Evolutionary conservation across 2,888 invertebrate species (phyloP).

Genomic region (Trichopria drosophilae): DNA sequence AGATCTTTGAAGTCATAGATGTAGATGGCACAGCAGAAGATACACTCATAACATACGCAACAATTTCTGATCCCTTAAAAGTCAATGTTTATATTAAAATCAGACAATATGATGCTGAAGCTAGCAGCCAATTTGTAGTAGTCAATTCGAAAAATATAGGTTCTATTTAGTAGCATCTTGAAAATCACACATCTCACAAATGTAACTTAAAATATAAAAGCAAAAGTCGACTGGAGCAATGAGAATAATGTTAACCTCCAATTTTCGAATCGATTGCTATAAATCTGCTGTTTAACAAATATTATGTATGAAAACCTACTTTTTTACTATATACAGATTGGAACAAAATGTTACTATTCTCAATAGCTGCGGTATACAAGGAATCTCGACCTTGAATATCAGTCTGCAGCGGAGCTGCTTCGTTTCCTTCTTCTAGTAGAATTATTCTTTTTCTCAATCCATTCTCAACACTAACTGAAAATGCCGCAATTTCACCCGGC

Average conservation of each 20-base stretch:
- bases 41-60: constrained; percentile 46
- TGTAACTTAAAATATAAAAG: too few relatives aligned
- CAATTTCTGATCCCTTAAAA: too few relatives aligned
- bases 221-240: too few relatives aligned
- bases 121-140: too few relatives aligned
- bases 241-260: too few relatives aligned
- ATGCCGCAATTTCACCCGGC: constrained; percentile 47
- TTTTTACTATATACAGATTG: constrained; percentile 56
- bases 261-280: background rate
- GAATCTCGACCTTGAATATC: constrained; percentile 52
- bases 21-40: constrained; percentile 42
- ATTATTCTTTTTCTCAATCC: constrained; percentile 56
- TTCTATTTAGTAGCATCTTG: too few relatives aligned
- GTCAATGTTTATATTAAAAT: too few relatives aligned
- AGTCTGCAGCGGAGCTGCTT: constrained; percentile 52
- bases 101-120: too few relatives aligned
- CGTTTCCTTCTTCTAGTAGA: constrained; percentile 46
- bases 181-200: too few relatives aligned
- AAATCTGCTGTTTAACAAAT: background rate
- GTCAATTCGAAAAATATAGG: too few relatives aligned
- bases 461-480: constrained; percentile 49
- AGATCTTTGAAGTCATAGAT: constrained; percentile 40
- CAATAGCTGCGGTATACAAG: constrained; percentile 52
- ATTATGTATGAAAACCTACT: constrained; percentile 46
- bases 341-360: constrained; percentile 55